Percentiles rank a stretch among this genome's conserved stretches.
These are phyloP conservation scores for Drosophila stalkeri DNA, from an alignment of 2,888 invertebrate genomes.

Conservation along the genomic window DNA sequence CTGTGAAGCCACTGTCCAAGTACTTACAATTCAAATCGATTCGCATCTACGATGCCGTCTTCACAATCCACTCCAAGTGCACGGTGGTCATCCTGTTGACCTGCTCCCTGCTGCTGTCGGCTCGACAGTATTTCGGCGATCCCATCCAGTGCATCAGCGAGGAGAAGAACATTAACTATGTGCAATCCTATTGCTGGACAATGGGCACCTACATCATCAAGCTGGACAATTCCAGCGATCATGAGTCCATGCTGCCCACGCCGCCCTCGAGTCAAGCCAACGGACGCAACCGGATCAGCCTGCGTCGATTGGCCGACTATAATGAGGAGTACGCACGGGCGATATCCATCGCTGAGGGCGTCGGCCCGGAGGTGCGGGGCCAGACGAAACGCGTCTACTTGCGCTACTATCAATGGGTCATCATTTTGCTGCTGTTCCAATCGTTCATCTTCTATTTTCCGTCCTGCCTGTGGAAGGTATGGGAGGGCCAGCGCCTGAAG, in stretches of 20 bases:
- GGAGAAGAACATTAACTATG: slow-evolving; percentile 87
- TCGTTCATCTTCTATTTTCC: slow-evolving; percentile 83
- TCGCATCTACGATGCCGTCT: slow-evolving; percentile 90
- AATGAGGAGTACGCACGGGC: slow-evolving; percentile 63
- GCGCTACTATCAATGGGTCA: slow-evolving; percentile 85
- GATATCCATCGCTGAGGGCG: slow-evolving; percentile 73
- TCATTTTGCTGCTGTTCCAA: slow-evolving; percentile 81
- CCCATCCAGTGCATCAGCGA: slow-evolving; percentile 91
- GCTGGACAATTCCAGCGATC: slow-evolving; percentile 19
- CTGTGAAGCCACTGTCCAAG: slow-evolving; percentile 87
- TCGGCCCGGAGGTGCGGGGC: slow-evolving; percentile 67
- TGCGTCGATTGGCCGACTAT: slow-evolving; percentile 39
- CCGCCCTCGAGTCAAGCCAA: neutral
- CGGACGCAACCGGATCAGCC: slow-evolving; percentile 9
- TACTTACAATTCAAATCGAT: slow-evolving; percentile 88
- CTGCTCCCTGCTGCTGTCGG: slow-evolving; percentile 91
- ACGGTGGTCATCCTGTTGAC: slow-evolving; percentile 90
- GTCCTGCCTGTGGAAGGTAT: slow-evolving; percentile 84
- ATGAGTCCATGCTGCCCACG: neutral
- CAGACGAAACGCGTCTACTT: slow-evolving; percentile 79
- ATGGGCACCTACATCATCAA: slow-evolving; percentile 89
- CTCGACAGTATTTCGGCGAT: slow-evolving; percentile 94
- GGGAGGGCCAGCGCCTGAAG: slow-evolving; percentile 86
- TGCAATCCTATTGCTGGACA: slow-evolving; percentile 93
- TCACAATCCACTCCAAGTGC: slow-evolving; percentile 90